These are phyloP conservation scores for Spea multiplicata DNA, from an alignment of 2,113 vertebrate species.

Conservation along the genomic window DNA sequence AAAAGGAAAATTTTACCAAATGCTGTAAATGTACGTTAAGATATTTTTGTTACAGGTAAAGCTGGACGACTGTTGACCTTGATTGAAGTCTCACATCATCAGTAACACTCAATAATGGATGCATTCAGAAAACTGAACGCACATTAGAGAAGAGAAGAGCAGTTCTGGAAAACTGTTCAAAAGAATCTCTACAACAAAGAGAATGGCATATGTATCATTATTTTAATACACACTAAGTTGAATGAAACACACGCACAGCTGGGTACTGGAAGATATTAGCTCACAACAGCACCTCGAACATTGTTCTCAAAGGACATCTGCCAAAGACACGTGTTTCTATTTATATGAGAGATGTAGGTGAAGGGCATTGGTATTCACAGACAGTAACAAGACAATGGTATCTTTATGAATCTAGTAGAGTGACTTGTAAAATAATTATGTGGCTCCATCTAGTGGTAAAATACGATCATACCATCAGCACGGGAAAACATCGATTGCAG, in stretches of 20 bases:
- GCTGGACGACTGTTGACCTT: no score
- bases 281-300: slow-evolving; percentile 30
- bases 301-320: slow-evolving; percentile 29
- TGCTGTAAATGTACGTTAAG: no score
- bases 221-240: slow-evolving; percentile 31
- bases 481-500: no score
- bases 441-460: slow-evolving; percentile 31
- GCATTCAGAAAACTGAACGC: slow-evolving; percentile 2
- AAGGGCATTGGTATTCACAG: slow-evolving; percentile 18
- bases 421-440: slow-evolving; percentile 3
- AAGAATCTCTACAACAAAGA: slow-evolving; percentile 41
- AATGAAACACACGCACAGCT: slow-evolving; percentile 29
- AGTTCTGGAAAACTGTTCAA: slow-evolving; percentile 34
- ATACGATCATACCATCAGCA: no score
- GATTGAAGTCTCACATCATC: neutral
- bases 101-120: neutral
- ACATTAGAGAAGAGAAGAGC: slow-evolving; percentile 20
- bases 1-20: no score
- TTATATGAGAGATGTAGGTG: slow-evolving; percentile 15
- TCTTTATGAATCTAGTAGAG: neutral
- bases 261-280: slow-evolving; percentile 34
- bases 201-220: neutral
- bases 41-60: no score
- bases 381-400: slow-evolving; percentile 5
- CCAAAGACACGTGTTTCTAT: slow-evolving; percentile 30